Conservation (phyloP, 2,888 invertebrate genomes). For the Drosophila mimetica region DNA sequence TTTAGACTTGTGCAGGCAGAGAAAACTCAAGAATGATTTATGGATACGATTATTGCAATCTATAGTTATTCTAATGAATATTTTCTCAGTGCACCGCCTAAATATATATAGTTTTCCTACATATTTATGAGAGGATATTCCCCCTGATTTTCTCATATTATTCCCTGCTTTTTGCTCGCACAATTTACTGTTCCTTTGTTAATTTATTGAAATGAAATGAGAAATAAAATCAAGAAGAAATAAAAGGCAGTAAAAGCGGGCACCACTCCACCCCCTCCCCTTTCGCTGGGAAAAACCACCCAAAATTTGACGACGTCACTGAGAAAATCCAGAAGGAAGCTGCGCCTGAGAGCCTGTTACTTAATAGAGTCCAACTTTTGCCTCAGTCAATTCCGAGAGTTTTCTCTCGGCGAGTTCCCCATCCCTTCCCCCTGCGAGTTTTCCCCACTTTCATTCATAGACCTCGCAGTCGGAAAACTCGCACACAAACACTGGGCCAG, state of each 20-base stretch:
- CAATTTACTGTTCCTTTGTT: slow-evolving; percentile 71
- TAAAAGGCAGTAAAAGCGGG: slow-evolving; percentile 34
- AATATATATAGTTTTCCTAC: slow-evolving; percentile 29
- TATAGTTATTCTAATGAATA: no score
- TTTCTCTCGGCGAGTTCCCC: slow-evolving; percentile 11
- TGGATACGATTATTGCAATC: not conserved
- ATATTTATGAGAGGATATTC: slow-evolving; percentile 38
- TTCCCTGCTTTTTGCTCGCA: slow-evolving; percentile 36
- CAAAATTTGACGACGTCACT: slow-evolving; percentile 26
- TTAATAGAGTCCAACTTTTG: slow-evolving; percentile 72
- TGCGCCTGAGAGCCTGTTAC: slow-evolving; percentile 73
- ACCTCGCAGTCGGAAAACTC: slow-evolving; percentile 17
- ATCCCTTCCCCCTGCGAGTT: not conserved
- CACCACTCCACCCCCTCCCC: not conserved
- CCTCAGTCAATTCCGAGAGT: slow-evolving; percentile 37
- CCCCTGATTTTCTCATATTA: slow-evolving; percentile 46
- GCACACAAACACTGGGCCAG: slow-evolving; percentile 5
- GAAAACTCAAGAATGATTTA: not conserved
- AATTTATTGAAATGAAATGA: slow-evolving; percentile 77
- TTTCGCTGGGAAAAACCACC: slow-evolving; percentile 8
- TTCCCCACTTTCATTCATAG: slow-evolving; percentile 62
- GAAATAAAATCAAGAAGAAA: slow-evolving; percentile 71
- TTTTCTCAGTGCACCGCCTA: not conserved
- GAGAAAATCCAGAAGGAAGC: slow-evolving; percentile 9
- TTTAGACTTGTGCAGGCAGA: not conserved